A percentile compares a stretch with the other conserved stretches of the same genome.
These are phyloP conservation scores for Lanius collurio DNA, from an alignment of 2,113 vertebrate genomes.

Conservation along the genomic window DNA sequence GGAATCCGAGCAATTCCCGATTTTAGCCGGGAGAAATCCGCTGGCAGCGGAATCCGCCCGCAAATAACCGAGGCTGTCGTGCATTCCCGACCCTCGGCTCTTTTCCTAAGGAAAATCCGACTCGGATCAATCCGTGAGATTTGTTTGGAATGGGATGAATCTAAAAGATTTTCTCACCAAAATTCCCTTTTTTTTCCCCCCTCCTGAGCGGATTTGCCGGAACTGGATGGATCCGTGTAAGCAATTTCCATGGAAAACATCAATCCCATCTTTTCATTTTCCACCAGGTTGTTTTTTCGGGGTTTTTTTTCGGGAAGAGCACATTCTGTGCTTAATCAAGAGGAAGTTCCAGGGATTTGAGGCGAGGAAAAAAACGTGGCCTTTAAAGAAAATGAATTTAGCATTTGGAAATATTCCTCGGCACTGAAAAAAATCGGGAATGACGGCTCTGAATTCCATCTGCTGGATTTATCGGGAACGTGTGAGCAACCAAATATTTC, in stretches of 20 bases:
- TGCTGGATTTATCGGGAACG: neutral
- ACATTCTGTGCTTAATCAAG: neutral
- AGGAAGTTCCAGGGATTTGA: neutral
- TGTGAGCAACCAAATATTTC: neutral
- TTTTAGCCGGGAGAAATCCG: neutral
- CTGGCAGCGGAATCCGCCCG: neutral
- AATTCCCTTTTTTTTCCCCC: neutral
- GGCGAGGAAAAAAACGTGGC: neutral
- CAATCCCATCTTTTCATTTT: neutral
- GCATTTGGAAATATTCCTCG: neutral
- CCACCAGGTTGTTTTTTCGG: neutral
- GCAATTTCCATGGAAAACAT: neutral
- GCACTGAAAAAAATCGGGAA: neutral
- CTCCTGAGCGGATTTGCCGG: neutral
- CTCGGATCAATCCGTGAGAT: neutral
- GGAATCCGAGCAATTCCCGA: neutral
- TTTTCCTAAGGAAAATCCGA: neutral
- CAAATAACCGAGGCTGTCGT: neutral
- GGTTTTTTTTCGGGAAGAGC: neutral
- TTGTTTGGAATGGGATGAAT: neutral
- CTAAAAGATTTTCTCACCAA: too few relatives aligned
- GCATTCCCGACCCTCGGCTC: neutral
- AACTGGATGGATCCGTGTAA: fast-evolving
- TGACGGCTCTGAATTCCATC: neutral
- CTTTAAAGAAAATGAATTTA: neutral